These are phyloP conservation scores for Pherbina coryleti DNA, from an alignment of 2,888 invertebrate genomes.

Conservation along the genomic window DNA sequence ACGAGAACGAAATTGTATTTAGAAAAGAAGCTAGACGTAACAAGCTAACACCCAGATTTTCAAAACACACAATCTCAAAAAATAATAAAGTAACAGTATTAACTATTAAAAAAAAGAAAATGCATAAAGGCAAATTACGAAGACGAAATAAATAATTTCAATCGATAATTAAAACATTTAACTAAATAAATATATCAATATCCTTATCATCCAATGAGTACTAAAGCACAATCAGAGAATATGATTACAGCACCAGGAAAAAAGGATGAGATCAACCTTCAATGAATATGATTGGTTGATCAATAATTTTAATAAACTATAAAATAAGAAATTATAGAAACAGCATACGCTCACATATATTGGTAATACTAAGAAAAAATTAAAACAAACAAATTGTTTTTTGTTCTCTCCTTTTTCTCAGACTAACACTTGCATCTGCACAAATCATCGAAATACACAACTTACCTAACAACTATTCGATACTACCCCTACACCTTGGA, in stretches of 20 bases:
- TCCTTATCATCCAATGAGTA: background rate
- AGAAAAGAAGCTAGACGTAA: slow-evolving; percentile 42
- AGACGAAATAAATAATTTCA: background rate
- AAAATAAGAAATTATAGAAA: too few species aligned
- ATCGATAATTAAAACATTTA: too few species aligned
- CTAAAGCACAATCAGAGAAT: background rate
- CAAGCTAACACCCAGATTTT: background rate
- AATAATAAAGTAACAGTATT: slow-evolving; percentile 37
- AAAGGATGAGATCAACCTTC: background rate
- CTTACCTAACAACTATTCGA: too few species aligned
- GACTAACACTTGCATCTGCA: too few species aligned
- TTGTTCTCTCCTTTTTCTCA: too few species aligned
- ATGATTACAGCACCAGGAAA: background rate
- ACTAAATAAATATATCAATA: too few species aligned
- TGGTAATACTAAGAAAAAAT: too few species aligned
- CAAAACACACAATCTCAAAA: slow-evolving; percentile 35
- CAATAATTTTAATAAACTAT: too few species aligned
- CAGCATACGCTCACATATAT: too few species aligned
- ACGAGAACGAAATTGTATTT: slow-evolving; percentile 19
- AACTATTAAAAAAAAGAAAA: slow-evolving; percentile 42
- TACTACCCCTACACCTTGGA: too few species aligned
- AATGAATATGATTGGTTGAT: background rate
- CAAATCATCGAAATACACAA: too few species aligned
- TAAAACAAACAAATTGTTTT: too few species aligned
- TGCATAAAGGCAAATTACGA: slow-evolving; percentile 42